Percentiles rank a stretch among this genome's conserved stretches.
Conservation (phyloP, 2,888 invertebrate species). For the Brachyptera risi region DNA sequence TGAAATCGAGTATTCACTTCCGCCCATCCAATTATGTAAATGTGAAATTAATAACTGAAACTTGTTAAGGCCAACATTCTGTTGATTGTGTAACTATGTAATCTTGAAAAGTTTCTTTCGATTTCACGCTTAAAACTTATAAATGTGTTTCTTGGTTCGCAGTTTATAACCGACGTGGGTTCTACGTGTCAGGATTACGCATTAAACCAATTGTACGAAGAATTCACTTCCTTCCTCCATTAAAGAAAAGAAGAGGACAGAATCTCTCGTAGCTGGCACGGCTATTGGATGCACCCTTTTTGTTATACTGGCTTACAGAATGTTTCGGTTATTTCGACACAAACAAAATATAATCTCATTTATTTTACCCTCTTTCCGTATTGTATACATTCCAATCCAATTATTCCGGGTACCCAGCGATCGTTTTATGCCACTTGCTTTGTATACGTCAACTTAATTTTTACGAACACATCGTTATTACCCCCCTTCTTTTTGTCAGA, state of each 20-base stretch:
- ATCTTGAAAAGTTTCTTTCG: not conserved
- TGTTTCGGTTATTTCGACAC: not conserved
- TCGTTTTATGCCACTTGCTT: not conserved
- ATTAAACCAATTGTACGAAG: not conserved
- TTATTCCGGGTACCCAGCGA: not conserved
- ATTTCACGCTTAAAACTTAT: not conserved
- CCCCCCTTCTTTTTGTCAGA: not conserved
- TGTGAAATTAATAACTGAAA: no score
- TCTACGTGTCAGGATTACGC: conserved; percentile 8
- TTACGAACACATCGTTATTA: conserved; percentile 6
- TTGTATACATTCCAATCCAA: conserved; percentile 13
- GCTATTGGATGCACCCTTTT: not conserved
- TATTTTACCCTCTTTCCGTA: not conserved
- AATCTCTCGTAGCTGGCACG: conserved; percentile 1
- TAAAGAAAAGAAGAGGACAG: not conserved
- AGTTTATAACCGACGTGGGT: not conserved
- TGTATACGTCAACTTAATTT: not conserved
- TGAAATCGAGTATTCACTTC: no score
- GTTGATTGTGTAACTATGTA: no score
- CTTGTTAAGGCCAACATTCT: no score
- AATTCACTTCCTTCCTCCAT: conserved; percentile 16
- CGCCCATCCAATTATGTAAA: no score
- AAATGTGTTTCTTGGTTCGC: not conserved
- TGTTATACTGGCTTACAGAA: not conserved
- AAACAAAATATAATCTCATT: not conserved